Evolutionary conservation across 37 sponge, comb jelly and placozoan species (phyloP).

Genomic region (Mnemiopsis leidyi): DNA sequence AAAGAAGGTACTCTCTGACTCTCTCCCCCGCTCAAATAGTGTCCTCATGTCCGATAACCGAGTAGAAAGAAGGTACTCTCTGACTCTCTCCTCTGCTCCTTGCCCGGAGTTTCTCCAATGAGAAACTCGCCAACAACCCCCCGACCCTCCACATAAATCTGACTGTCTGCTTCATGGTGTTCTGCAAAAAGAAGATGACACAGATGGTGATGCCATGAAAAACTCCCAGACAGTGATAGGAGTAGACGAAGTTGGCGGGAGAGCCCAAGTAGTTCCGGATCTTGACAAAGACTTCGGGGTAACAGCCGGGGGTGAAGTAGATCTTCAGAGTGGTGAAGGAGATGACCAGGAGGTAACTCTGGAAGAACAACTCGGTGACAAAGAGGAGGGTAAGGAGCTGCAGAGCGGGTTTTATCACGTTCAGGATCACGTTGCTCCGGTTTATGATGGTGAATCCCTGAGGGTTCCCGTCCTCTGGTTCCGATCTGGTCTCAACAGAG

Average conservation of each 20-base stretch:
- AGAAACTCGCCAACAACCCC: background rate
- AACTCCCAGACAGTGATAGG: background rate
- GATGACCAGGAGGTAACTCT: background rate
- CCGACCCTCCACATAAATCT: background rate
- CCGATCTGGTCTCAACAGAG: background rate
- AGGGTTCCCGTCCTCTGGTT: background rate
- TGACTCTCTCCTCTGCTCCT: background rate
- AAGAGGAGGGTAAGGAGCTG: background rate
- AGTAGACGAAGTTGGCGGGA: conserved; percentile 46
- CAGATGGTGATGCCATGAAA: background rate
- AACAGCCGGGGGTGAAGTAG: background rate
- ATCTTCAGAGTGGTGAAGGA: background rate
- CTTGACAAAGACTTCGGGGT: conserved; percentile 13
- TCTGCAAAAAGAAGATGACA: background rate
- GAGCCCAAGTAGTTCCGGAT: background rate
- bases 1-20: too few species aligned
- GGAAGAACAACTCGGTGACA: background rate
- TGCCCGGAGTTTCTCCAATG: background rate
- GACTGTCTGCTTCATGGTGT: background rate
- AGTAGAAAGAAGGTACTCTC: background rate
- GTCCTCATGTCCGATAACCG: background rate
- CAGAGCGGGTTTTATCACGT: background rate
- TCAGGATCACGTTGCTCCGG: background rate
- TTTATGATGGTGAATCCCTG: background rate
- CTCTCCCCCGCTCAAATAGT: background rate